phyloP scores from a whole-genome alignment of 2,113 vertebrate genomes.

The Neolamprologus brichardi region DNA sequence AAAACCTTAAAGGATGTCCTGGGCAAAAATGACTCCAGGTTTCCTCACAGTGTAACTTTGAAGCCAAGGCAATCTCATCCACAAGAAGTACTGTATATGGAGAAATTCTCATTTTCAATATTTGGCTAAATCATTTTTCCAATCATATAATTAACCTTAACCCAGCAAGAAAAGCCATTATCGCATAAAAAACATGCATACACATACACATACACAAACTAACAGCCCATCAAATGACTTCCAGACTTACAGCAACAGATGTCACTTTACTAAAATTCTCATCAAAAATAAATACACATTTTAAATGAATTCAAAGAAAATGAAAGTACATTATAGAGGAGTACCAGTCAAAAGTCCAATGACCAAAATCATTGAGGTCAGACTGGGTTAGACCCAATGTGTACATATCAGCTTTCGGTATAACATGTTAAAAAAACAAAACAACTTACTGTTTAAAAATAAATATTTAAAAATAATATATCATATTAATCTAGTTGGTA shows the following conservation, averaged over 20 bases:
- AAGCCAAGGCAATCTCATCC: neutral
- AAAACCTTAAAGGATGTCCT: fast-evolving
- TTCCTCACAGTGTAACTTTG: neutral
- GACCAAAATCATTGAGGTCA: neutral
- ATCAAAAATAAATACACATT: neutral
- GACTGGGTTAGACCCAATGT: neutral
- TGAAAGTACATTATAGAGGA: neutral
- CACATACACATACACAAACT: neutral
- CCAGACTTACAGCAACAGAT: fast-evolving
- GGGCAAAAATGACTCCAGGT: neutral
- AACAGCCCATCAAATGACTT: fast-evolving
- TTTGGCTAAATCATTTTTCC: neutral
- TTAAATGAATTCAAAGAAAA: neutral
- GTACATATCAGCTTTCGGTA: neutral
- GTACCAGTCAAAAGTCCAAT: neutral
- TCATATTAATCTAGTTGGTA: neutral
- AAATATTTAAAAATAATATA: neutral
- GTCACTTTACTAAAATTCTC: neutral
- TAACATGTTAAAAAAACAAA: neutral
- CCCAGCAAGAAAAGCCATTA: neutral
- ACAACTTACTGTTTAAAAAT: neutral
- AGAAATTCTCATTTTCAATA: neutral
- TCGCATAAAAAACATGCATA: neutral
- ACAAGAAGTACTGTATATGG: neutral
- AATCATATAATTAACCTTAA: neutral